phyloP scores from a whole-genome alignment of 2,113 vertebrate genomes.

The Cygnus buccinator region DNA sequence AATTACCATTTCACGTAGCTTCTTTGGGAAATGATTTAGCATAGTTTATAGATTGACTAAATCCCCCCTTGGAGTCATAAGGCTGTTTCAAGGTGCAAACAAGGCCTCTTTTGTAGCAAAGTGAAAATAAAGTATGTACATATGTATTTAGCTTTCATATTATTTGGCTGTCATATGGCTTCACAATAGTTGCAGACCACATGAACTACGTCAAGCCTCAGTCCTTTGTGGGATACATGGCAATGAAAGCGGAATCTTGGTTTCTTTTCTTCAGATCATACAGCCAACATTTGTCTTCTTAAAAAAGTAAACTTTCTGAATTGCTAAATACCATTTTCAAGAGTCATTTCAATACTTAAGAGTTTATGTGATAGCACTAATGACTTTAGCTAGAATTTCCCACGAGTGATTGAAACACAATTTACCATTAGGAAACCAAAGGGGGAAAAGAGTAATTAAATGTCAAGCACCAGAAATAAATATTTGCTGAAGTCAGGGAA shows the following conservation, averaged over 20 bases:
- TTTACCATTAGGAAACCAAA: conserved; percentile 2
- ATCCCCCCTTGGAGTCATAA: not conserved
- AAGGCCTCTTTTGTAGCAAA: conserved; percentile 20
- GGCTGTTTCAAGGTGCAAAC: conserved; percentile 25
- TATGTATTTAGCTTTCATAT: not conserved
- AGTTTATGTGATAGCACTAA: not conserved
- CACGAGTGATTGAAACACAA: not conserved
- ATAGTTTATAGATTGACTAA: conserved; percentile 20
- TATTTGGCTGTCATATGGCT: conserved; percentile 7
- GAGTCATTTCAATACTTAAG: not conserved
- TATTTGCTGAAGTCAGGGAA: conserved; percentile 28
- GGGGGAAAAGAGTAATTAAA: not conserved
- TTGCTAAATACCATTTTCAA: not conserved
- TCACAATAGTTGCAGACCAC: conserved; percentile 9
- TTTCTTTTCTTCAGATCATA: not conserved
- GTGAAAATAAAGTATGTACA: conserved; percentile 5
- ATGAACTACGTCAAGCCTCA: not conserved
- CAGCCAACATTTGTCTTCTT: not conserved
- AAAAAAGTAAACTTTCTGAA: not conserved
- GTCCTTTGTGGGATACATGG: not conserved
- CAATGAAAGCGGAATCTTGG: not conserved
- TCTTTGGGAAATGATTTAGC: not conserved
- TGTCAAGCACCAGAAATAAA: conserved; percentile 15
- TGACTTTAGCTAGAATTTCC: not conserved
- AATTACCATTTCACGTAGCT: not conserved